Evolutionary conservation across 2,113 vertebrate species (phyloP).

Genomic region (Dipodomys spectabilis): DNA sequence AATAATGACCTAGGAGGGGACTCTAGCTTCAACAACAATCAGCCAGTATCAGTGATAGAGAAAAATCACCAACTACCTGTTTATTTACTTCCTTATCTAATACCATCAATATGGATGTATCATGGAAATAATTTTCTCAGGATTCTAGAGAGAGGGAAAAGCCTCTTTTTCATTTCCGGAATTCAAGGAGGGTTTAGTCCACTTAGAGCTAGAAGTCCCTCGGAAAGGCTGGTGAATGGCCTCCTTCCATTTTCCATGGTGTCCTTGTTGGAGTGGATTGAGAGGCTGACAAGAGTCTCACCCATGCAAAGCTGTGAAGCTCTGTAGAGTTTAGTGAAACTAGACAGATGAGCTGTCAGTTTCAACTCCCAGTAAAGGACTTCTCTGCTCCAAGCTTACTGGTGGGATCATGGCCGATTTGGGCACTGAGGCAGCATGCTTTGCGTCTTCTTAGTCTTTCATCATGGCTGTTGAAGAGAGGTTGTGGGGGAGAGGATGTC

Average conservation of each 20-base stretch:
- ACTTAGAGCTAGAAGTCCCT: neutral
- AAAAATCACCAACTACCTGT: neutral
- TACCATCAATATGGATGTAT: neutral
- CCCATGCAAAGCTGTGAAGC: slow-evolving; percentile 34
- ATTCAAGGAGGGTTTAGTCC: neutral
- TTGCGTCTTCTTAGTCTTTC: slow-evolving; percentile 42
- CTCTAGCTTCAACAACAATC: neutral
- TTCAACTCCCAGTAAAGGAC: slow-evolving; percentile 20
- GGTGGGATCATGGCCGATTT: neutral
- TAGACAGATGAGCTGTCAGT: slow-evolving; percentile 49
- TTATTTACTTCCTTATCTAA: slow-evolving; percentile 8
- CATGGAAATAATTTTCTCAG: neutral
- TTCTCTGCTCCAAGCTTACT: slow-evolving; percentile 14
- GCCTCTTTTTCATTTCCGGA: neutral
- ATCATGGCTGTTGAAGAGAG: slow-evolving; percentile 41
- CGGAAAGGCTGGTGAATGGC: neutral
- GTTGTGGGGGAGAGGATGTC: slow-evolving; percentile 43
- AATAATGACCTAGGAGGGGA: neutral
- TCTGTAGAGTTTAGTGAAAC: slow-evolving; percentile 26
- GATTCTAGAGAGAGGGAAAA: neutral
- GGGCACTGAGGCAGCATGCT: slow-evolving; percentile 21
- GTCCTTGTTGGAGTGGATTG: slow-evolving; percentile 19
- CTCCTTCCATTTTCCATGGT: neutral
- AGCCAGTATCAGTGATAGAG: neutral
- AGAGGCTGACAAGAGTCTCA: neutral